Conservation (phyloP, 2,113 vertebrate species). For the Pelusios castaneus region DNA sequence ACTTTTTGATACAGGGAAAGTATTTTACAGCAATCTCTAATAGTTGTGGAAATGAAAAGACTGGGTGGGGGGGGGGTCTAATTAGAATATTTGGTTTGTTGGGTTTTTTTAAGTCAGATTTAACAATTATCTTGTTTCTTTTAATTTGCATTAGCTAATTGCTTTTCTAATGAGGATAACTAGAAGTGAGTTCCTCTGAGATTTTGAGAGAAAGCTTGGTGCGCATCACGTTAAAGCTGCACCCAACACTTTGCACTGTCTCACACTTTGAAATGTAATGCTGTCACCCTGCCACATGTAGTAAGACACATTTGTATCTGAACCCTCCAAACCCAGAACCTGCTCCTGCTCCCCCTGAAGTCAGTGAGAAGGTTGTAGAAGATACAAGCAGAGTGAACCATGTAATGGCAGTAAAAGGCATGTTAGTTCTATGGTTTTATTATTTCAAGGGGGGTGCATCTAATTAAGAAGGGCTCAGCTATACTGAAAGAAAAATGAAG, state of each 20-base stretch:
- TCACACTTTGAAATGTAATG: not conserved
- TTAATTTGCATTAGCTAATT: conserved; percentile 30
- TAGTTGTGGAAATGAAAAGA: not conserved
- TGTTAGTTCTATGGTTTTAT: not conserved
- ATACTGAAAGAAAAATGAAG: not conserved
- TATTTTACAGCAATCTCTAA: not conserved
- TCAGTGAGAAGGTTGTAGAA: not conserved
- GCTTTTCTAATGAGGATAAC: conserved; percentile 29
- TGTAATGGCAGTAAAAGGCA: not conserved
- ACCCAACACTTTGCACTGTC: conserved; percentile 21
- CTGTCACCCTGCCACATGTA: not conserved
- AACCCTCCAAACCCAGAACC: not conserved
- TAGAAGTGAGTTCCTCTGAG: conserved; percentile 32
- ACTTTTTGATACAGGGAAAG: not conserved
- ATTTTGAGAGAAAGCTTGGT: not conserved
- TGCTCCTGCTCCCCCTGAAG: not conserved
- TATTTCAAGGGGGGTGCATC: not conserved
- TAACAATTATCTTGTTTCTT: conserved; percentile 21
- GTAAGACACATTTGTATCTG: not conserved
- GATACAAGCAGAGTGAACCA: not conserved
- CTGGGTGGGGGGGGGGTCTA: not conserved
- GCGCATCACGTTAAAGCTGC: conserved; percentile 31
- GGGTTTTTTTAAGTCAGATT: not conserved
- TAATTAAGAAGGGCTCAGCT: not conserved
- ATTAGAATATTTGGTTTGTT: not conserved